phyloP scores from a whole-genome alignment of 2,113 vertebrate genomes.

The Trachemys scripta region DNA sequence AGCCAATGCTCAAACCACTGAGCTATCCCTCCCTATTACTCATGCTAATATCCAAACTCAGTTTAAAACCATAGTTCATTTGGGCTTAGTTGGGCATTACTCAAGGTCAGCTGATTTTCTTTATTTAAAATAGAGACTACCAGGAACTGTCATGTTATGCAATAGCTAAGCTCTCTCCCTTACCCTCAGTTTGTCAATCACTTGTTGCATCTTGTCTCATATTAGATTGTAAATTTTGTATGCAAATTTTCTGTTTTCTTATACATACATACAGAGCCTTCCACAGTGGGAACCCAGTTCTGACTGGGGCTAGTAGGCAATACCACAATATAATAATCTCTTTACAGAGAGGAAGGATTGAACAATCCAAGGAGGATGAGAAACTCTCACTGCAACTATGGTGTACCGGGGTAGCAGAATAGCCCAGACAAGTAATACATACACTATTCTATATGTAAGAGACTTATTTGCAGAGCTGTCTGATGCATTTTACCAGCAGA shows the following conservation, averaged over 20 bases:
- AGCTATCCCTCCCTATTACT: not conserved
- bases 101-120: not conserved
- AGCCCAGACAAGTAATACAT: not conserved
- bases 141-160: not conserved
- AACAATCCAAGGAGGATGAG: not conserved
- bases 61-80: not conserved
- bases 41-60: not conserved
- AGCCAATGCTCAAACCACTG: too few relatives aligned
- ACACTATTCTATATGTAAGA: not conserved
- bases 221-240: not conserved
- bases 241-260: not conserved
- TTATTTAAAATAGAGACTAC: not conserved
- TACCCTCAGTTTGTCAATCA: not conserved
- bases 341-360: not conserved
- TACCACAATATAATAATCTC: not conserved
- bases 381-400: not conserved
- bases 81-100: not conserved
- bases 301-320: not conserved
- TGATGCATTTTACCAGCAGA: not conserved
- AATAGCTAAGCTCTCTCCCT: not conserved
- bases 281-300: accelerated
- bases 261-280: not conserved
- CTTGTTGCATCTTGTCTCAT: not conserved
- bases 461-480: not conserved
- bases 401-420: not conserved